These are phyloP conservation scores for Malachius bipustulatus DNA, from an alignment of 2,888 invertebrate genomes.

Conservation along the genomic window DNA sequence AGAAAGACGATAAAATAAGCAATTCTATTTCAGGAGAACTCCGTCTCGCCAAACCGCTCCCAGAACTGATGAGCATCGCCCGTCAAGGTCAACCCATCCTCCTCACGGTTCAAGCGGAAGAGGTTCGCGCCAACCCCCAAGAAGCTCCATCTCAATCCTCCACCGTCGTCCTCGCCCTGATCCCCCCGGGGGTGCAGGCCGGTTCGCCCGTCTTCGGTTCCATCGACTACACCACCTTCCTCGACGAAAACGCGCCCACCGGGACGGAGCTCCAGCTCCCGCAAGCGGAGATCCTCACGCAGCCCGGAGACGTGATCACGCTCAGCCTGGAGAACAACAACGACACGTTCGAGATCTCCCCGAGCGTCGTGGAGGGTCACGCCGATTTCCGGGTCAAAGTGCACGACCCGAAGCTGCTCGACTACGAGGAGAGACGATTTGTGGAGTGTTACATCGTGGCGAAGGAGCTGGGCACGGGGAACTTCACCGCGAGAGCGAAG, in stretches of 20 bases:
- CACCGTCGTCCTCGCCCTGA: constrained; percentile 71
- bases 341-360: constrained; percentile 79
- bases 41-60: constrained; percentile 55
- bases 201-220: constrained; percentile 30
- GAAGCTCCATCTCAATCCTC: constrained; percentile 60
- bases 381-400: constrained; percentile 58
- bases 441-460: constrained; percentile 64
- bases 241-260: constrained; percentile 71
- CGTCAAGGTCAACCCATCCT: constrained; percentile 75
- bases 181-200: constrained; percentile 37
- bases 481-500: constrained; percentile 59
- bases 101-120: constrained; percentile 75
- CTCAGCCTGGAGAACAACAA: constrained; percentile 67
- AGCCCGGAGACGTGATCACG: constrained; percentile 58
- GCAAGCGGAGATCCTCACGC: constrained; percentile 29
- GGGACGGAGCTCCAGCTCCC: constrained; percentile 53
- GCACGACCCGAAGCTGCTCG: constrained; percentile 67
- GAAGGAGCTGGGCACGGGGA: constrained; percentile 65
- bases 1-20: neutral
- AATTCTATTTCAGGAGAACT: constrained; percentile 50
- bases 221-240: constrained; percentile 54
- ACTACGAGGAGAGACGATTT: constrained; percentile 70
- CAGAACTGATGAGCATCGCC: constrained; percentile 68
- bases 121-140: constrained; percentile 57
- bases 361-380: constrained; percentile 63